Percentiles rank a stretch among this genome's conserved stretches.
phyloP scores from a whole-genome alignment of 1,140 invertebrate genomes.

The Cryptotermes secundus region DNA sequence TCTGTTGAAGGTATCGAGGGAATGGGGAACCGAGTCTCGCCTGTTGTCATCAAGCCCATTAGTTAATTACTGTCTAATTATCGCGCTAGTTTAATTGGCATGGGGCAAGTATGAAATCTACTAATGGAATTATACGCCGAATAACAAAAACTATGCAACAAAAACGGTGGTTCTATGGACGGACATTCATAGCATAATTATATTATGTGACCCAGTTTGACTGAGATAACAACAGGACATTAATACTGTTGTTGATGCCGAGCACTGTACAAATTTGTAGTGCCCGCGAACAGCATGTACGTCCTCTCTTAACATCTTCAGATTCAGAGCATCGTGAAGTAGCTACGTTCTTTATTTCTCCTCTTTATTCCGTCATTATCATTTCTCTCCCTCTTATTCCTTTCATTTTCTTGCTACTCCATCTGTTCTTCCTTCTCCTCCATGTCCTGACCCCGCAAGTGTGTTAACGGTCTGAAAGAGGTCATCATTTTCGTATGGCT shows the following conservation, averaged over 20 bases:
- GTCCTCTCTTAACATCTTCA: no score
- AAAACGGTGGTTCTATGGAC: background rate
- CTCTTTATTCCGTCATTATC: no score
- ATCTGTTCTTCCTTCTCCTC: no score
- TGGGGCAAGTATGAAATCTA: background rate
- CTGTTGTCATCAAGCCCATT: background rate
- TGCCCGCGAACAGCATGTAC: no score
- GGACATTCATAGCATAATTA: background rate
- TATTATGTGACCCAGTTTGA: background rate
- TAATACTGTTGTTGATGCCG: background rate
- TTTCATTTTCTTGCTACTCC: no score
- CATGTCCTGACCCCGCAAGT: no score
- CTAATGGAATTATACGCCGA: background rate
- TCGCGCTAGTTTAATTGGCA: background rate
- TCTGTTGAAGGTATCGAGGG: background rate
- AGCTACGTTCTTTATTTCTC: no score
- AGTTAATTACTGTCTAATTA: slow-evolving; percentile 9
- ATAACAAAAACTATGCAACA: background rate
- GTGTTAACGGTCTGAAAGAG: no score
- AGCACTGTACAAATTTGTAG: background rate
- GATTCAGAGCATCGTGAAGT: no score
- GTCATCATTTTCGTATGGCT: no score
- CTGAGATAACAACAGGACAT: background rate
- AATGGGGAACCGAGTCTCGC: background rate
- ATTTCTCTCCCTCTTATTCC: no score